phyloP scores from a whole-genome alignment of 2,888 invertebrate species.

The Melanargia galathea region DNA sequence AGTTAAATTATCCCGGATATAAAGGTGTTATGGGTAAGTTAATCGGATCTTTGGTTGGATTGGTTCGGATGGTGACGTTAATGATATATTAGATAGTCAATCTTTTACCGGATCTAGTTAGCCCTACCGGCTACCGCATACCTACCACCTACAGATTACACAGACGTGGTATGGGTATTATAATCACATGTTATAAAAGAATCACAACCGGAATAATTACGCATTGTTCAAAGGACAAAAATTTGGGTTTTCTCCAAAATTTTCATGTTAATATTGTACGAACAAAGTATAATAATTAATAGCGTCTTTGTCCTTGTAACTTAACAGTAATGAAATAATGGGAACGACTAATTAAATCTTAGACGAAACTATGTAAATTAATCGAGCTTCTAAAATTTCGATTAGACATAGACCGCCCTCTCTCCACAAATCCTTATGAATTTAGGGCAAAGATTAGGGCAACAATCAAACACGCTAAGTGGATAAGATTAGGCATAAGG shows the following conservation, averaged over 20 bases:
- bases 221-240: not conserved
- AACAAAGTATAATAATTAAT: too few species aligned
- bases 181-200: not conserved
- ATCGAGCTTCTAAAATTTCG: not conserved
- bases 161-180: not conserved
- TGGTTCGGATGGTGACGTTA: too few species aligned
- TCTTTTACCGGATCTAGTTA: too few species aligned
- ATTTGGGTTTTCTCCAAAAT: not conserved
- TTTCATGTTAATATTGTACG: not conserved
- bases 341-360: not conserved
- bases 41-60: too few species aligned
- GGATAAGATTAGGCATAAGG: not conserved
- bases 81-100: too few species aligned
- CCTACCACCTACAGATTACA: not conserved
- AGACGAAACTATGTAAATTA: not conserved
- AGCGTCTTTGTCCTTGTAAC: too few species aligned
- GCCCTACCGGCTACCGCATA: too few species aligned
- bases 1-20: too few species aligned
- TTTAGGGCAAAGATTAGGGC: not conserved
- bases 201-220: not conserved
- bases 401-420: not conserved
- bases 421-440: not conserved
- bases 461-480: not conserved
- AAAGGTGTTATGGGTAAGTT: too few species aligned
- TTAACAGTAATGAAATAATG: too few species aligned